Conservation (phyloP, 2,797 vertebrate species). For the Anguilla marmorata region DNA sequence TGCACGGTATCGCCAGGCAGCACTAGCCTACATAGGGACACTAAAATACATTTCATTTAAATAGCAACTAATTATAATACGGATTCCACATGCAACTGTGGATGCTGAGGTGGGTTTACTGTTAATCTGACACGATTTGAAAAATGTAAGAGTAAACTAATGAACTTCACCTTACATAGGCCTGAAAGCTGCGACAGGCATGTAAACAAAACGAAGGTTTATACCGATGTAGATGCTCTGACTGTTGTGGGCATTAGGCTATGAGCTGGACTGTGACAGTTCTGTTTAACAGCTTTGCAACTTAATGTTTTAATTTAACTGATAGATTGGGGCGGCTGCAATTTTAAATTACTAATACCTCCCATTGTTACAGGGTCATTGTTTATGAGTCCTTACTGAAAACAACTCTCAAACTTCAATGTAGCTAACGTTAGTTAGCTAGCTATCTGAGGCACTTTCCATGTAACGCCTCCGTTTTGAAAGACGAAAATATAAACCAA, state of each 20-base stretch:
- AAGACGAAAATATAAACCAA: slow-evolving; percentile 59
- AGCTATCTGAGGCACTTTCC: slow-evolving; percentile 46
- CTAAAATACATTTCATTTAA: neutral
- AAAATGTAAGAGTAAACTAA: neutral
- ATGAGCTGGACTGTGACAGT: neutral
- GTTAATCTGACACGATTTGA: neutral
- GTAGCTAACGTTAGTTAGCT: slow-evolving; percentile 11
- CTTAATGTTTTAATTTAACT: neutral
- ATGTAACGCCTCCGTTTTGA: slow-evolving; percentile 61
- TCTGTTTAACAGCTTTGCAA: neutral
- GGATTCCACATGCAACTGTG: neutral
- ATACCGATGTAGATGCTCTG: neutral
- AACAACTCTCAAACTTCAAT: slow-evolving; percentile 49
- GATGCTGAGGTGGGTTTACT: neutral
- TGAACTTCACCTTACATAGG: neutral
- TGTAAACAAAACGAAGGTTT: neutral
- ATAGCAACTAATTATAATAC: neutral
- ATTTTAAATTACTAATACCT: neutral
- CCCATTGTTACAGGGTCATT: neutral
- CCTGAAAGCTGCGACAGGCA: neutral
- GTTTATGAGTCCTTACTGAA: slow-evolving; percentile 13
- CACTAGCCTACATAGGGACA: neutral
- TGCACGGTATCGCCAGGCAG: neutral
- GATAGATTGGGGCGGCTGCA: neutral
- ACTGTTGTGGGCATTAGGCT: neutral